These are phyloP conservation scores for Acleris emargana DNA, from an alignment of 2,888 invertebrate species.

Conservation along the genomic window DNA sequence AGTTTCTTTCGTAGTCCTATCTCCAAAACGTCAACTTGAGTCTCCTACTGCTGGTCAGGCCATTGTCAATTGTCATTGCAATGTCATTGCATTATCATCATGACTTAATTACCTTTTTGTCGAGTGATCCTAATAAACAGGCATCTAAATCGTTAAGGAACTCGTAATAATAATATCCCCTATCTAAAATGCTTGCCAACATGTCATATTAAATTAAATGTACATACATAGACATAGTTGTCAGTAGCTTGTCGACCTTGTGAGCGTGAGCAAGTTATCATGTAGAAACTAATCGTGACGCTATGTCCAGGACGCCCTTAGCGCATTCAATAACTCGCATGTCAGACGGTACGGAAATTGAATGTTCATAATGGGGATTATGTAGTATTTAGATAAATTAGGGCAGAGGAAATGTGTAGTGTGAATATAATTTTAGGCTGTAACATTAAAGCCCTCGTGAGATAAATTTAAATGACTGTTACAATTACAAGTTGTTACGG, in stretches of 20 bases:
- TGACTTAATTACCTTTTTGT: neutral
- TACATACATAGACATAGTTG: slow-evolving; percentile 23
- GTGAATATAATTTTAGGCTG: too few species aligned
- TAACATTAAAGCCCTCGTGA: too few species aligned
- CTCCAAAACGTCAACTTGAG: too few species aligned
- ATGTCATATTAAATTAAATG: slow-evolving; percentile 17
- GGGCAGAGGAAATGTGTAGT: slow-evolving; percentile 1
- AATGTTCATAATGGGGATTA: slow-evolving; percentile 15
- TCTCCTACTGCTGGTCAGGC: too few species aligned
- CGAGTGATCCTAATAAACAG: neutral
- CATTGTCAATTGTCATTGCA: neutral
- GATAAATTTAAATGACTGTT: too few species aligned
- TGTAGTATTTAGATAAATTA: neutral
- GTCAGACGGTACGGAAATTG: slow-evolving; percentile 17
- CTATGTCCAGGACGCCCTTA: slow-evolving; percentile 4
- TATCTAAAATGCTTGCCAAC: slow-evolving; percentile 17
- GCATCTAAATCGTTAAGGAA: neutral
- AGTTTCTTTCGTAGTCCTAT: too few species aligned
- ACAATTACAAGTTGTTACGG: too few species aligned
- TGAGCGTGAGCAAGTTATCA: slow-evolving; percentile 1
- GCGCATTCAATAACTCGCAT: slow-evolving; percentile 22
- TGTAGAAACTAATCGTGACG: slow-evolving; percentile 7
- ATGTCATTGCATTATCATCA: neutral
- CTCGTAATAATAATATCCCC: neutral
- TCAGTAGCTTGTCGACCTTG: slow-evolving; percentile 12